A percentile compares a stretch with the other conserved stretches of the same genome.
These are phyloP conservation scores for Tortrix viridana DNA, from an alignment of 2,888 invertebrate genomes.

Conservation along the genomic window DNA sequence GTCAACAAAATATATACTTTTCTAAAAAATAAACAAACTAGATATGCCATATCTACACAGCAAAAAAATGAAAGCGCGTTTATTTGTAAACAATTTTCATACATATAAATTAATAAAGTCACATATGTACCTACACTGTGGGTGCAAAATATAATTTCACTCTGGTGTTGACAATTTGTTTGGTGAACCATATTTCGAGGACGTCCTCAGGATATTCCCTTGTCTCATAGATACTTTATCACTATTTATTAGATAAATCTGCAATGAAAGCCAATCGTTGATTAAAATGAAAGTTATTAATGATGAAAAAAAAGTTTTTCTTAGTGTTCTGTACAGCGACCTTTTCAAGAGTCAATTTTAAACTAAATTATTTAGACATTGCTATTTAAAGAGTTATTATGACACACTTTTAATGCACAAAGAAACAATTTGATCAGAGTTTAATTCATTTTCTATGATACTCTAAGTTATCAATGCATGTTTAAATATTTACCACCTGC, in stretches of 20 bases:
- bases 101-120: constrained; percentile 42
- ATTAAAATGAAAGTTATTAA: not conserved
- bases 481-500: too few relatives aligned
- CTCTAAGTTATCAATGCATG: too few relatives aligned
- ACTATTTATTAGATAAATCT: constrained; percentile 35
- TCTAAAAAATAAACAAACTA: constrained; percentile 64
- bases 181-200: constrained; percentile 37
- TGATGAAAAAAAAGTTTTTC: too few relatives aligned
- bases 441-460: too few relatives aligned
- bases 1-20: constrained; percentile 62
- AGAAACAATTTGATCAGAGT: too few relatives aligned
- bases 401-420: too few relatives aligned
- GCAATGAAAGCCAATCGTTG: constrained; percentile 18
- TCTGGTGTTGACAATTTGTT: constrained; percentile 54
- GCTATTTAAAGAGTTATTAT: too few relatives aligned
- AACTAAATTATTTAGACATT: too few relatives aligned
- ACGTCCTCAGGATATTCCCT: constrained; percentile 15
- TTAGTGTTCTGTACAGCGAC: too few relatives aligned
- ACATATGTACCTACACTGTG: constrained; percentile 52
- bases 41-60: constrained; percentile 60
- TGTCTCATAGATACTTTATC: constrained; percentile 27
- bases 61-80: constrained; percentile 55
- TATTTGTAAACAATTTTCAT: constrained; percentile 44
- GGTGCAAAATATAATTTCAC: constrained; percentile 65
- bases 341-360: too few relatives aligned